phyloP scores from a whole-genome alignment of 2,888 invertebrate species.

The Thereva nobilitata region DNA sequence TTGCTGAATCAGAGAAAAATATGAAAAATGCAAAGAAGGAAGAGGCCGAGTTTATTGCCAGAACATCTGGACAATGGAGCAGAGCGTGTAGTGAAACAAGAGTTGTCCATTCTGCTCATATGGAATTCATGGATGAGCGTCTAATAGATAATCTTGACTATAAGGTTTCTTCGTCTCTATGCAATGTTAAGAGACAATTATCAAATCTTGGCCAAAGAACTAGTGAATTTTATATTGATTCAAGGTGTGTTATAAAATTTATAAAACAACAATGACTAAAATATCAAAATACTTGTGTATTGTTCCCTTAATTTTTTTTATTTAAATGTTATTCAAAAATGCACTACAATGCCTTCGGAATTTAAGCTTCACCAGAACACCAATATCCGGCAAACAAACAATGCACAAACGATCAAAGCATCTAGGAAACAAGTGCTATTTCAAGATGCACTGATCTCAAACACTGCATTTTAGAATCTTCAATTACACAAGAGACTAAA shows the following conservation, averaged over 20 bases:
- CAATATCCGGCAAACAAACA: neutral
- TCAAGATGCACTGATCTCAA: slow-evolving; percentile 30
- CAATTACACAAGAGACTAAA: slow-evolving; percentile 30
- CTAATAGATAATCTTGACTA: slow-evolving; percentile 57
- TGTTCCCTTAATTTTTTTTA: neutral
- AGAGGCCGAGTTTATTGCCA: slow-evolving; percentile 52
- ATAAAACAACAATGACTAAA: neutral
- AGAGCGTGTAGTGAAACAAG: slow-evolving; percentile 51
- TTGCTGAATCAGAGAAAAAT: slow-evolving; percentile 63
- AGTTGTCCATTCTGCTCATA: slow-evolving; percentile 50
- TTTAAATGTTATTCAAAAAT: neutral
- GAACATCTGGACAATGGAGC: slow-evolving; percentile 50
- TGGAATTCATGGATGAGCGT: slow-evolving; percentile 56
- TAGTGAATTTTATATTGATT: slow-evolving; percentile 56
- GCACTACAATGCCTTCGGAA: too few species aligned
- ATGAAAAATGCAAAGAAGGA: slow-evolving; percentile 52
- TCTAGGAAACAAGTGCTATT: slow-evolving; percentile 18
- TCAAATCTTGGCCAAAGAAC: slow-evolving; percentile 55
- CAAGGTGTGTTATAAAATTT: slow-evolving; percentile 52
- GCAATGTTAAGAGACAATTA: slow-evolving; percentile 56
- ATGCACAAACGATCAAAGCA: slow-evolving; percentile 1
- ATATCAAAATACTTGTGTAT: neutral
- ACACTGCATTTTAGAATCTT: slow-evolving; percentile 31
- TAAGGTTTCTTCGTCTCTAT: slow-evolving; percentile 55
- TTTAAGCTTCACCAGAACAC: neutral